A percentile compares a stretch with the other conserved stretches of the same genome.
Conservation (phyloP, 2,113 vertebrate genomes). For the Brevimyrus niger region DNA sequence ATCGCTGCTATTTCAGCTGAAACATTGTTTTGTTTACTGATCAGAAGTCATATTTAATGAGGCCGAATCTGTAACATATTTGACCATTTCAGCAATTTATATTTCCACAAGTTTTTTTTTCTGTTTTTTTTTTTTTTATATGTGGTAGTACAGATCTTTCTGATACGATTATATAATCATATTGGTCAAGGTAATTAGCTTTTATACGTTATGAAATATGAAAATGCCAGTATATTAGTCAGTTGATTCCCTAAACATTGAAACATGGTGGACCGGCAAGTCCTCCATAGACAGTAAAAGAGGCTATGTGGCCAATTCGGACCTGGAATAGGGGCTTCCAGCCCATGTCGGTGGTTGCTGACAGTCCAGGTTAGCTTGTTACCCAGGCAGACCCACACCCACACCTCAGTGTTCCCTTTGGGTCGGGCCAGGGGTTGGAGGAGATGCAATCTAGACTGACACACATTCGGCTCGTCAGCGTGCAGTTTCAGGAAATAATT, state of each 20-base stretch:
- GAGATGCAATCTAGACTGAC: conserved; percentile 43
- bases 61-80: background rate
- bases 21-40: background rate
- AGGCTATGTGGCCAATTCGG: background rate
- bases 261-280: background rate
- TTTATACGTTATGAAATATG: background rate
- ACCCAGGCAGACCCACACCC: conserved; percentile 27
- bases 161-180: background rate
- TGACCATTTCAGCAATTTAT: background rate
- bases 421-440: conserved; percentile 37
- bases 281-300: background rate
- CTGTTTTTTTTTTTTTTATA: background rate
- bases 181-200: background rate
- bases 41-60: conserved; percentile 10
- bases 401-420: conserved; percentile 14
- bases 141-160: background rate
- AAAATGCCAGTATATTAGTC: background rate
- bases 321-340: conserved; percentile 10
- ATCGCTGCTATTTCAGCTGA: background rate
- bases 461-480: conserved; percentile 43
- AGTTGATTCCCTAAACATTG: background rate
- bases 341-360: conserved; percentile 19
- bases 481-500: conserved; percentile 45
- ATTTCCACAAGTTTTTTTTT: background rate
- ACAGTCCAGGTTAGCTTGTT: conserved; percentile 35